Base-by-base conservation (phyloP, 2,888 invertebrate species). In the Calliphora vomitoria region DNA sequence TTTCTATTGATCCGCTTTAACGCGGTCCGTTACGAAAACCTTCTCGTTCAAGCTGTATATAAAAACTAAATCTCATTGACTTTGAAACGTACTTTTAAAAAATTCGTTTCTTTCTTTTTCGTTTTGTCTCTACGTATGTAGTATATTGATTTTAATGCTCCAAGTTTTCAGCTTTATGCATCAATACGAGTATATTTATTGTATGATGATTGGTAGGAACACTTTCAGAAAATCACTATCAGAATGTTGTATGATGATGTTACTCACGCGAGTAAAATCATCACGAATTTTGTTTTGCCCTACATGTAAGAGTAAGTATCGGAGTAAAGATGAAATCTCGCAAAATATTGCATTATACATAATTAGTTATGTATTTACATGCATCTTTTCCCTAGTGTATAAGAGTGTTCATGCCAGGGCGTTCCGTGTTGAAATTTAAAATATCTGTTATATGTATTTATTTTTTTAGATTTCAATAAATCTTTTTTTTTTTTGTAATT, bases 61-160 rank as follows among this genome's bases (percentile, higher is more conserved):
- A 74, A 75, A 79, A 82, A 87, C 82, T 87, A 79, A 87, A 64
- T 55, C 58, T 41, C 66, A 71, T 64, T 69, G 55, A 71, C 58
- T 75, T 82, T 53, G 58, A 58, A 75, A 50, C 55, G 69, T 79
- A 79, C 75, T 69, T 82, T 78, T 87, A 75, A 66, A 85, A 87
- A 85, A 74, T 78, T 15, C 10, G 18, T 18, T 62, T 8, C 58
- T 41, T 66, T 50, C 35, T 47, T 35, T 71, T 58, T 31, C 20
- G 15, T 20, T 62, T 38, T 13, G 15, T 55, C 15, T n/a, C 44
- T 41, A 35, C 44, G 55, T 35, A 62, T 41, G 11, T 8, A 18
- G 41, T 44, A 10, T 47, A 64, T 31, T 41, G 41, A 35, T 20
- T 41, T 47, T 10, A 35, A 8, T 25, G 20, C 44, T 58, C 0